Evolutionary conservation across 1,140 invertebrate genomes (phyloP), one percentile per base, ranked within the genome.

Genomic region (Thaumetopoea pityocampa): DNA sequence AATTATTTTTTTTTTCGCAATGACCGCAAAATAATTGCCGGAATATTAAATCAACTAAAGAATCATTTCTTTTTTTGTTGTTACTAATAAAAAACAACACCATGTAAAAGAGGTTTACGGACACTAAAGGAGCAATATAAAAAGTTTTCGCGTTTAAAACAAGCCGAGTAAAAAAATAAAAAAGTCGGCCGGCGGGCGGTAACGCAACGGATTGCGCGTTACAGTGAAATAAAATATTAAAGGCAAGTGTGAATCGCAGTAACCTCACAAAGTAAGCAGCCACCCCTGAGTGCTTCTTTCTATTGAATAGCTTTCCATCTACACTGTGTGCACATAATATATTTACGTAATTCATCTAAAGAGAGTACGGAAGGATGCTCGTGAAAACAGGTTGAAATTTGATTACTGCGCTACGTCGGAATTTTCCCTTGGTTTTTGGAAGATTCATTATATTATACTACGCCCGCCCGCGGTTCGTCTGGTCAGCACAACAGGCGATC

Each of bases 191-290:
- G 19, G 16, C 11, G 24, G 8, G 6, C 23, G 8, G 19, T 12
- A 24, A 24, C 26, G 41, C 27, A 20, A 30, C 23, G 22, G 41
- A 48, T 49, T 55, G 48, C 42, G 51, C 44, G 44, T 51, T 51
- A 53, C 26, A 50, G 30, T 7, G 27, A 42, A 48, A 47, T 60
- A 51, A 60, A 60, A 49, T 55, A 55, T 60, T 55, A 54, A 58
- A 32, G 6, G 42, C 10, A 22, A 50, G 32, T 36, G 24, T 34
- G 48, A 55, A 46, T 51, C 47, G 18, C 44, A 7, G 36, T 42
- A 45, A 51, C 47, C 42, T 22, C 44, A 48, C 48, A 49, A 42
- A 48, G 41, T 29, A 37, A 37, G 35, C 26, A 33, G 5, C 17
- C 18, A 32, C 43, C 35, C 43, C 15, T 10, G 20, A 38, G 37